phyloP scores from a whole-genome alignment of 2,888 invertebrate genomes.

The Anthrax anthrax region DNA sequence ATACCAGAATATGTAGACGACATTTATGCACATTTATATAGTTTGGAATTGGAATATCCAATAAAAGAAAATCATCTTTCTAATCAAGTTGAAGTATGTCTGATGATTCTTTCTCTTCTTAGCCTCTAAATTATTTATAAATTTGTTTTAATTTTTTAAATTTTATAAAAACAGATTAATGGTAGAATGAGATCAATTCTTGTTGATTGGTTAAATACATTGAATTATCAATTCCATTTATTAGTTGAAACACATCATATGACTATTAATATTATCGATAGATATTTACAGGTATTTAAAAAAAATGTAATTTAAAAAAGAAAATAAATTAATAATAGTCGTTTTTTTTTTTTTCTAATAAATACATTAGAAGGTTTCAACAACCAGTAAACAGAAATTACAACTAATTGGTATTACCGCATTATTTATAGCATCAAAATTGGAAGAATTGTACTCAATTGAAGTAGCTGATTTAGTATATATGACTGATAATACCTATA shows the following conservation, averaged over 20 bases:
- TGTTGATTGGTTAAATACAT: conserved; percentile 89
- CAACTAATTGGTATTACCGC: conserved; percentile 84
- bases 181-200: conserved; percentile 78
- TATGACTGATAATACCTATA: conserved; percentile 79
- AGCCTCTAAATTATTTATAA: neutral
- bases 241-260: conserved; percentile 81
- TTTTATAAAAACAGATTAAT: conserved; percentile 41
- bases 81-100: conserved; percentile 38
- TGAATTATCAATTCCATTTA: conserved; percentile 73
- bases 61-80: conserved; percentile 51
- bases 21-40: conserved; percentile 69
- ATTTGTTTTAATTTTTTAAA: neutral
- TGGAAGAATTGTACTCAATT: conserved; percentile 86
- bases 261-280: conserved; percentile 75
- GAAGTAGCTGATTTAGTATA: conserved; percentile 79
- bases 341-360: conserved; percentile 16
- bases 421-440: conserved; percentile 83
- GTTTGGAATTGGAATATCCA: conserved; percentile 54
- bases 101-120: neutral
- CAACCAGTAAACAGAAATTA: conserved; percentile 52
- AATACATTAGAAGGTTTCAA: conserved; percentile 42
- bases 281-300: conserved; percentile 47
- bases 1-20: conserved; percentile 78
- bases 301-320: neutral
- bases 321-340: neutral